phyloP scores from a whole-genome alignment of 2,113 vertebrate species.

The Sinocyclocheilus grahami region DNA sequence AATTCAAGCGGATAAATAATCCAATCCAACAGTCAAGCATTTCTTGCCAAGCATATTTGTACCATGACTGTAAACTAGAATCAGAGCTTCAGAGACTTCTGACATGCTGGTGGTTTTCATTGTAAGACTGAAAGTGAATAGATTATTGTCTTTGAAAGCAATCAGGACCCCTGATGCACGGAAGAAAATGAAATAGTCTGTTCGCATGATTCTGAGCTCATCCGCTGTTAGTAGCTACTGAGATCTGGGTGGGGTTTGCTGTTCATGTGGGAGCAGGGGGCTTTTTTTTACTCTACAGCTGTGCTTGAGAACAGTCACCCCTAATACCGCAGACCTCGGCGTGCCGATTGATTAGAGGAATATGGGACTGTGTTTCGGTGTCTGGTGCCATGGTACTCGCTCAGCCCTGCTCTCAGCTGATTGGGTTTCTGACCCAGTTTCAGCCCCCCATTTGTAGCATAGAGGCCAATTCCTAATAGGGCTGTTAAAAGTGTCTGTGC shows the following conservation, averaged over 20 bases:
- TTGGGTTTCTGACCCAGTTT: conserved; percentile 59
- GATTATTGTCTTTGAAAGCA: conserved; percentile 4
- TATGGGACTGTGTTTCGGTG: conserved; percentile 56
- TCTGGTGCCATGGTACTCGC: conserved; percentile 50
- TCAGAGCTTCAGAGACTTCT: background rate
- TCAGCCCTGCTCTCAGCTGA: conserved; percentile 62
- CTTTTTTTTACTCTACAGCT: conserved; percentile 31
- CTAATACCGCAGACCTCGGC: conserved; percentile 36
- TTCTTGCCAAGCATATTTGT: background rate
- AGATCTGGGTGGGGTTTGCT: background rate
- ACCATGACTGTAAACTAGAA: background rate
- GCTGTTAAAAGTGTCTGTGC: conserved; percentile 45
- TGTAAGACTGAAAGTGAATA: background rate
- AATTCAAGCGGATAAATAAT: background rate
- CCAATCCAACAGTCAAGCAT: background rate
- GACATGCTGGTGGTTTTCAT: background rate
- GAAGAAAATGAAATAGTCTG: conserved; percentile 8
- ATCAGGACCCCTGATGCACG: conserved; percentile 3
- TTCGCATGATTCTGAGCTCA: background rate
- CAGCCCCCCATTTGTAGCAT: background rate
- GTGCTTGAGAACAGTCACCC: conserved; percentile 56
- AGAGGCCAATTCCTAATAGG: conserved; percentile 53
- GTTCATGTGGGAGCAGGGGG: background rate
- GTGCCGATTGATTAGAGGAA: conserved; percentile 66
- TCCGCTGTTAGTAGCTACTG: background rate